Conservation (phyloP, 1,140 invertebrate species). For the Drosophila tani region DNA sequence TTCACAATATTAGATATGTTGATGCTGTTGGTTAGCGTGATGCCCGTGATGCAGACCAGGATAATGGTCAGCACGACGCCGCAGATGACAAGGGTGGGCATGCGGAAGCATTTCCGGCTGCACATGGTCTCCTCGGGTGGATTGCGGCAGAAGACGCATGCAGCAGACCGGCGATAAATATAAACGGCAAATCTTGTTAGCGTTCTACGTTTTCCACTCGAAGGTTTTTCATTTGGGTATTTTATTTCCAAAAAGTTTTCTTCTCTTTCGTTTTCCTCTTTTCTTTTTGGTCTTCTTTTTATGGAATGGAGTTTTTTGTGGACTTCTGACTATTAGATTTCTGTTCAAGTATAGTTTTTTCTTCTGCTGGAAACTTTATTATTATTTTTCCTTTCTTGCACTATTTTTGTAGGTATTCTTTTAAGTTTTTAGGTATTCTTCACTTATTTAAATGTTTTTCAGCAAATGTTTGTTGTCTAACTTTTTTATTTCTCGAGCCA, state of each 20-base stretch:
- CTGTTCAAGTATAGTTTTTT: too few relatives aligned
- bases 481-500: neutral
- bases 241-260: neutral
- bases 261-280: neutral
- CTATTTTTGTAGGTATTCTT: neutral
- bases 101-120: conserved; percentile 82
- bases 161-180: conserved; percentile 9
- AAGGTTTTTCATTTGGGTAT: neutral
- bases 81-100: conserved; percentile 82
- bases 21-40: conserved; percentile 82
- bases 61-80: conserved; percentile 81
- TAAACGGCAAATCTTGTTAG: neutral
- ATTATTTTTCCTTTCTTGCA: neutral
- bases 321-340: too few relatives aligned
- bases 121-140: conserved; percentile 68
- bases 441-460: conserved; percentile 1
- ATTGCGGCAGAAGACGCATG: conserved; percentile 25
- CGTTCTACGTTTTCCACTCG: neutral
- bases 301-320: too few relatives aligned
- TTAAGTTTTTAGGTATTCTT: neutral
- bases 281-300: neutral
- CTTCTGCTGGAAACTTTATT: too few relatives aligned
- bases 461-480: conserved; percentile 10
- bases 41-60: conserved; percentile 84
- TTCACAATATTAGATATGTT: conserved; percentile 83